Conservation (phyloP, 2,888 invertebrate genomes). For the Nematopogon swammerdamellus region DNA sequence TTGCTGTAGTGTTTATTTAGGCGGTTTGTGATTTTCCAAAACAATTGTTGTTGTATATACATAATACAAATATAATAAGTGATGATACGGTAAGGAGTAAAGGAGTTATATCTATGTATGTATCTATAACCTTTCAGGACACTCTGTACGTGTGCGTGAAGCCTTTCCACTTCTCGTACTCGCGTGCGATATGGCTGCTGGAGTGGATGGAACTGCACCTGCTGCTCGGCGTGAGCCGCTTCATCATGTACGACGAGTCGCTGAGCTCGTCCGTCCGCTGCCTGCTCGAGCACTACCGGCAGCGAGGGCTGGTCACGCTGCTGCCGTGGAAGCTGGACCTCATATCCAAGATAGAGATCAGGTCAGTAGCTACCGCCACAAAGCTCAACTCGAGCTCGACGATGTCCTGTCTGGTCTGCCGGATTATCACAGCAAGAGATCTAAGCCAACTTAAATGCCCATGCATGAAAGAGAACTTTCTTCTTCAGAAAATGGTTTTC, state of each 20-base stretch:
- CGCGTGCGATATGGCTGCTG: slow-evolving; percentile 75
- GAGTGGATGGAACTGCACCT: slow-evolving; percentile 89
- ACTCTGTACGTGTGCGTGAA: slow-evolving; percentile 82
- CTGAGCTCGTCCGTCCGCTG: slow-evolving; percentile 77
- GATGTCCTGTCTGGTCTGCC: too few species aligned
- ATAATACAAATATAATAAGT: too few species aligned
- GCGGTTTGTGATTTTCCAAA: too few species aligned
- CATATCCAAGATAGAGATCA: slow-evolving; percentile 83
- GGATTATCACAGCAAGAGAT: too few species aligned
- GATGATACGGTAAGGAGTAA: too few species aligned
- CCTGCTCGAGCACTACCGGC: slow-evolving; percentile 57
- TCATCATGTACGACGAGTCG: slow-evolving; percentile 90
- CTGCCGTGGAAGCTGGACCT: slow-evolving; percentile 85
- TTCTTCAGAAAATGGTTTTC: too few species aligned
- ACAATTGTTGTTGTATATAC: too few species aligned
- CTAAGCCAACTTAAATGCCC: too few species aligned
- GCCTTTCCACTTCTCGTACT: slow-evolving; percentile 88
- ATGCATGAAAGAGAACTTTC: too few species aligned
- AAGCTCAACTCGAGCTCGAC: too few species aligned
- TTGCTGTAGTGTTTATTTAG: too few species aligned
- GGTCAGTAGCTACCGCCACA: slow-evolving; percentile 24
- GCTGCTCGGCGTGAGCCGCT: slow-evolving; percentile 79
- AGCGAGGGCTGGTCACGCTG: slow-evolving; percentile 65
- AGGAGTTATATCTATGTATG: too few species aligned
- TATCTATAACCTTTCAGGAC: slow-evolving; percentile 47